Base-by-base conservation (phyloP, 1,140 invertebrate genomes). In the Bombus confusus region DNA sequence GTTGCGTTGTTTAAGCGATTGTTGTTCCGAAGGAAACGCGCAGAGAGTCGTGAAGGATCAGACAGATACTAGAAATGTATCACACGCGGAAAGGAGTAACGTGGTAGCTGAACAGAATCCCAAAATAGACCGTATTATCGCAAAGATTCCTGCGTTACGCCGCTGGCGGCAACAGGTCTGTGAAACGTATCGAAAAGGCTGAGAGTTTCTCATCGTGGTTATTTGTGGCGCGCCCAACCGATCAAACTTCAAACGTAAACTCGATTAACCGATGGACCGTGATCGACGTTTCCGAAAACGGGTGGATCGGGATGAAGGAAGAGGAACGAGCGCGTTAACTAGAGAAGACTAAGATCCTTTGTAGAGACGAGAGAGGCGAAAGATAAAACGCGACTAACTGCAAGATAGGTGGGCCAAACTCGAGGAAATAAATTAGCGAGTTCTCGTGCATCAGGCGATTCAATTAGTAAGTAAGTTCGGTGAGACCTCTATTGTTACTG, bases 141-240 rank as follows among this genome's bases (percentile, higher is more conserved):
- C 18, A 22, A 62, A 86, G 86, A 81, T 88, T 86, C 72, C 77
- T 80, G 76, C 47, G 37, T 52, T 52, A 52, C 47, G 47, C 47
- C 22, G 47, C 47, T 52, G 64, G 76, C 80, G 80, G 88, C 88
- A 86, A 89, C 87, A 89, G 87, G 88, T 89, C 88, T 89, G 88
- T 72, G 88, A 76, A 86, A 88, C 72, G 83, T 88, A 86, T 86
- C 64, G 68, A 52, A 66, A 78, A 68, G 25, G 68, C 39, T 31
- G 59, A 69, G 22, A 13, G 47, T 18, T 22, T 0, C 47, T 52
- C 34, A 10, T 39, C 68, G 78, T 78, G 71, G 75, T 84, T 80
- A 87, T 80, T 87, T 71, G 57, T 39, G 43, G 86, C 39, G n/a
- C 34, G 22, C 4, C 15, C n/a, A 59, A 13, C 37, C 52, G 31